Conservation (phyloP, 2,797 vertebrate genomes). For the Echeneis naucrates region DNA sequence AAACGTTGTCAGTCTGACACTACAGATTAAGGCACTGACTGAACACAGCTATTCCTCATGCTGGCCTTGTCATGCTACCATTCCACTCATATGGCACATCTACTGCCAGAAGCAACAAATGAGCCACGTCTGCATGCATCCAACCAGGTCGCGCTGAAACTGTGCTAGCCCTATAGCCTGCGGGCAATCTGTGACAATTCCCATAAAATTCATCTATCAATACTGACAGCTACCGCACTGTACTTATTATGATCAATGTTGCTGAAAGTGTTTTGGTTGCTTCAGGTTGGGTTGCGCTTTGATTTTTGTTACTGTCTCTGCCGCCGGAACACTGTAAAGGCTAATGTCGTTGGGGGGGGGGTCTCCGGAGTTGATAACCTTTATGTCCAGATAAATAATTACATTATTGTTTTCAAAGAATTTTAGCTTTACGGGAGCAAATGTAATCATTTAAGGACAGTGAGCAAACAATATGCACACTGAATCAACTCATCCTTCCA, state of each 20-base stretch:
- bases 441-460: too few species aligned
- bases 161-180: conserved; percentile 40
- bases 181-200: conserved; percentile 64
- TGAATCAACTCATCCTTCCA: conserved; percentile 41
- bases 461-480: conserved; percentile 37
- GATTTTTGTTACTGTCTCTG: conserved; percentile 41
- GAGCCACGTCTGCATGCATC: conserved; percentile 70
- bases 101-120: conserved; percentile 66
- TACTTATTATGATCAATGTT: conserved; percentile 68
- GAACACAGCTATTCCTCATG: conserved; percentile 43
- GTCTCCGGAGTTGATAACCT: conserved; percentile 24
- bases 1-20: conserved; percentile 32
- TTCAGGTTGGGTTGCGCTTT: conserved; percentile 52
- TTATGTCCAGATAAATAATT: conserved; percentile 26
- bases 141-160: conserved; percentile 66
- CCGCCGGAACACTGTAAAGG: conserved; percentile 6
- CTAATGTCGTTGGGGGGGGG: neutral
- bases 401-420: too few species aligned
- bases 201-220: conserved; percentile 67
- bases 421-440: conserved; percentile 20
- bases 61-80: conserved; percentile 59
- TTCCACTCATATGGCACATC: conserved; percentile 64
- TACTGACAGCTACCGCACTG: conserved; percentile 58
- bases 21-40: conserved; percentile 33
- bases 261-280: conserved; percentile 51